phyloP scores from a whole-genome alignment of 2,888 invertebrate species.

The Callimorpha dominula region DNA sequence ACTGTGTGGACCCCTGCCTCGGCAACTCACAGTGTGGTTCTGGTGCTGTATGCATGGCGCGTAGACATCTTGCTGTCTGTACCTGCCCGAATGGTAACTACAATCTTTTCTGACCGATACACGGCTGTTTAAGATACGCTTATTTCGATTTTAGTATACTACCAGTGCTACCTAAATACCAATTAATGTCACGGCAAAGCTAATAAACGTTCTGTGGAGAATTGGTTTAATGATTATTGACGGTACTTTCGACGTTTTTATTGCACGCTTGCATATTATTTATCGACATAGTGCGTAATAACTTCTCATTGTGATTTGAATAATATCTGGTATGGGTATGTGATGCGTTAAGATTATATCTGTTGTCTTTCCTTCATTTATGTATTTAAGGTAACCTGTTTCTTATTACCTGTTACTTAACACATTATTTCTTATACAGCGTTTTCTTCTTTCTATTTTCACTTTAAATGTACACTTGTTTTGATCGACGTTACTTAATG shows the following conservation, averaged over 20 bases:
- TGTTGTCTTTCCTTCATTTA: not conserved
- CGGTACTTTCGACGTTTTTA: not conserved
- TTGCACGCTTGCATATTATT: not conserved
- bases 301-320: not conserved
- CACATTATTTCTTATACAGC: not conserved
- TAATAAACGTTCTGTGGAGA: not conserved
- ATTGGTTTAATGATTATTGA: not conserved
- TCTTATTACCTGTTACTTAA: too few species aligned
- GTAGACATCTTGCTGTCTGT: conserved; percentile 93
- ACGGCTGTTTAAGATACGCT: not conserved
- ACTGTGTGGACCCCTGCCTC: conserved; percentile 91
- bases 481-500: not conserved
- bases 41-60: conserved; percentile 91
- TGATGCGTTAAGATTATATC: not conserved
- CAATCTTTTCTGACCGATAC: not conserved
- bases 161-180: not conserved
- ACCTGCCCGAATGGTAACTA: conserved; percentile 90
- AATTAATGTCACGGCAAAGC: not conserved
- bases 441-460: not conserved
- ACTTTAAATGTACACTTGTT: too few species aligned
- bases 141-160: not conserved
- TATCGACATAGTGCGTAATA: not conserved
- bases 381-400: not conserved
- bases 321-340: not conserved
- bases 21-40: conserved; percentile 91